These are phyloP conservation scores for Psettodes erumei DNA, from an alignment of 2,113 vertebrate species.

Conservation along the genomic window DNA sequence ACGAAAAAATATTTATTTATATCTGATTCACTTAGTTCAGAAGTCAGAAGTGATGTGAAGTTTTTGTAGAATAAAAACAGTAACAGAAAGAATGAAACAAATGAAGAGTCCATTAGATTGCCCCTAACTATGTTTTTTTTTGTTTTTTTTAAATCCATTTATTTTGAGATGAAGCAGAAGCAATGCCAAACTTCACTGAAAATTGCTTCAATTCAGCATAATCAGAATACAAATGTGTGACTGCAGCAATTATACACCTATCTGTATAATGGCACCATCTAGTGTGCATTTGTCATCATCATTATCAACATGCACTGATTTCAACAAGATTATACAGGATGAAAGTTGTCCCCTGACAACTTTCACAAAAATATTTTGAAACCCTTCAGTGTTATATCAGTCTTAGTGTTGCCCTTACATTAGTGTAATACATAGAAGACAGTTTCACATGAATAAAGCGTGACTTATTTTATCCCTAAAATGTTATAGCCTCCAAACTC, in stretches of 20 bases:
- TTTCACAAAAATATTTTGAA: neutral
- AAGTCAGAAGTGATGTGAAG: neutral
- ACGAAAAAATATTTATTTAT: neutral
- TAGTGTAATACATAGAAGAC: neutral
- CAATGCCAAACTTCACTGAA: neutral
- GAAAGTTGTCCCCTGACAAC: neutral
- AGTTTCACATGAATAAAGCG: neutral
- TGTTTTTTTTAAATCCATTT: accelerated
- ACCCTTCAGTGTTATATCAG: neutral
- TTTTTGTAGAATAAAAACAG: too few species aligned
- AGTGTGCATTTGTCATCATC: slow-evolving; percentile 8
- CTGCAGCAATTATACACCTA: neutral
- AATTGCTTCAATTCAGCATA: slow-evolving; percentile 1
- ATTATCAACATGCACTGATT: neutral
- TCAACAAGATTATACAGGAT: neutral
- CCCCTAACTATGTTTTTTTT: too few species aligned
- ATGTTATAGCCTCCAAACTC: too few species aligned
- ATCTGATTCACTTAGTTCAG: neutral
- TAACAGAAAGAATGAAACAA: neutral
- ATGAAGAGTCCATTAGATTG: neutral
- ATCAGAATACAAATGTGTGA: neutral
- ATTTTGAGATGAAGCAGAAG: neutral
- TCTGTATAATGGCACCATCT: slow-evolving; percentile 53
- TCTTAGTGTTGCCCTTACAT: neutral
- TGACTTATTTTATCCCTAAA: neutral